Conservation (phyloP, 2,888 invertebrate genomes). For the Prenolepis imparis region DNA sequence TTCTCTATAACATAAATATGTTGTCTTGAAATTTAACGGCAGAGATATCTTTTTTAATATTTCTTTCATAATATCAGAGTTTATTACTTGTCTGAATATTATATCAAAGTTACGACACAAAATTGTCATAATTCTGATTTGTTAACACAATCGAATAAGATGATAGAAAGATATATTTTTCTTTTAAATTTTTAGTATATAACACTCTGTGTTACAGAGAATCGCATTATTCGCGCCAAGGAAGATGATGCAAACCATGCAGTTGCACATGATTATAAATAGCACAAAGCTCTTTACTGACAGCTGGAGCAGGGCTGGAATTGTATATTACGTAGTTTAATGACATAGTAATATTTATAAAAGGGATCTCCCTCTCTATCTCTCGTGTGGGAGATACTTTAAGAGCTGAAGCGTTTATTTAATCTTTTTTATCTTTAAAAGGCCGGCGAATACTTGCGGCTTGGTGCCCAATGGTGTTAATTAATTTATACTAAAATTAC, state of each 20-base stretch:
- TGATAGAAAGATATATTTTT: slow-evolving; percentile 28
- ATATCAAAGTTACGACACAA: neutral
- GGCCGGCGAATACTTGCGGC: slow-evolving; percentile 70
- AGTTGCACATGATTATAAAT: slow-evolving; percentile 85
- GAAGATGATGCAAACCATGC: slow-evolving; percentile 76
- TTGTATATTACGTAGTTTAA: slow-evolving; percentile 81
- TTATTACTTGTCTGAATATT: slow-evolving; percentile 6
- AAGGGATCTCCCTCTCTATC: slow-evolving; percentile 62
- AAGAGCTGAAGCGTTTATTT: slow-evolving; percentile 76
- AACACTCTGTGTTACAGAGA: slow-evolving; percentile 72
- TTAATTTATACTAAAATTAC: slow-evolving; percentile 78
- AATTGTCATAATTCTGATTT: slow-evolving; percentile 4
- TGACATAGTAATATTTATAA: slow-evolving; percentile 76
- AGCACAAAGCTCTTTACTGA: slow-evolving; percentile 84
- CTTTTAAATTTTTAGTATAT: slow-evolving; percentile 18
- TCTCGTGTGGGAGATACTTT: slow-evolving; percentile 67
- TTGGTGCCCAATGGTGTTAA: slow-evolving; percentile 67
- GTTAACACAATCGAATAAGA: neutral
- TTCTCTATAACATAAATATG: slow-evolving; percentile 68
- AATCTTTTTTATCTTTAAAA: slow-evolving; percentile 74
- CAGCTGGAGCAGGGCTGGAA: slow-evolving; percentile 79
- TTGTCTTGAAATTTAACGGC: slow-evolving; percentile 1
- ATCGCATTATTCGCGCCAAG: slow-evolving; percentile 79
- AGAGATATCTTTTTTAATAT: slow-evolving; percentile 20
- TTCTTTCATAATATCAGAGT: neutral